Base-by-base conservation (phyloP, 1,140 invertebrate species). In the Lutraria rhynchaena region DNA sequence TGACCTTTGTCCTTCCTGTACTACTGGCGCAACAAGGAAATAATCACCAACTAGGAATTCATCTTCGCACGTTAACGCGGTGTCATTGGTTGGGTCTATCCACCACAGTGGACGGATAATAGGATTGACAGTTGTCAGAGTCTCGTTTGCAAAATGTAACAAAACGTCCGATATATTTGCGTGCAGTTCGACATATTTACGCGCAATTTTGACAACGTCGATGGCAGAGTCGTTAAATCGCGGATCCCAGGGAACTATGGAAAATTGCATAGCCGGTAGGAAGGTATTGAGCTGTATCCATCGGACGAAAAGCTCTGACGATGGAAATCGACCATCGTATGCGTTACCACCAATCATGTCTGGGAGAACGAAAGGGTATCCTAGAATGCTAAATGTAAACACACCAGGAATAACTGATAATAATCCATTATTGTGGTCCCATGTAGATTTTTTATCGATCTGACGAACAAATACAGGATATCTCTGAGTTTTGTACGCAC, bases 341-440 rank as follows among this genome's bases (percentile, higher is more conserved):
- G 95, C 96, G 90, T 98, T 98, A 1, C 98, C 97, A 1, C 97
- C 97, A 85, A 99, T 95, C 96, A 98, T 97, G 89, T 98, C 97
- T 0, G 97, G 97, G 1, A 99, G 92, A 11, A 98, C 95, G 85
- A 96, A 95, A 0, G 95, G 94, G 92, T 98, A 98, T 1, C 97
- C 97, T 80, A 95, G 95, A 49, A 98, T 89, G 85, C 96, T 97
- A 81, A 98, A 96, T 41, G 95, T 95, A 0, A 98, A 92, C 0
- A 96, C 91, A 0, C 96, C 95, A 0, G 97, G 96, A 49, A 98
- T 95, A 13, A 98, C 87, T 0, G 96, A 96, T 87, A 95, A 94
- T n/a, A 99, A 92, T 0, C 97, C 97, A 90, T 97, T 97, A 0
- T 65, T 70, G 78, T 96, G 94, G 3, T 94, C 94, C 96, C 97